A percentile compares a stretch with the other conserved stretches of the same genome.
phyloP scores from a whole-genome alignment of 2,113 vertebrate species.

The Colossoma macropomum region DNA sequence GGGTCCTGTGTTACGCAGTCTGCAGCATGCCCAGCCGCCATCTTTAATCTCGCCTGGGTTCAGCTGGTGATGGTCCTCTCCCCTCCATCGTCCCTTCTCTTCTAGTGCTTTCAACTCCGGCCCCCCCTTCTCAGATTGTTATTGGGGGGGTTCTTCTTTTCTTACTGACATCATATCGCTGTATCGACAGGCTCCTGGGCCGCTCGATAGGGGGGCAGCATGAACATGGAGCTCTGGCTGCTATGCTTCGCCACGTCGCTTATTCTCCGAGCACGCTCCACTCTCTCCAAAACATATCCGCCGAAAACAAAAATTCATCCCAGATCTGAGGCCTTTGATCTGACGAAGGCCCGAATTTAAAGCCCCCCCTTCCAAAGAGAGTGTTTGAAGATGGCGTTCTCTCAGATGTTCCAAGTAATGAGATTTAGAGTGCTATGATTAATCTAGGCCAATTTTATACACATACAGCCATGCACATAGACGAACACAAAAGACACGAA shows the following conservation, averaged over 20 bases:
- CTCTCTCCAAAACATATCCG: conserved; percentile 66
- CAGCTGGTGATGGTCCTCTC: conserved; percentile 78
- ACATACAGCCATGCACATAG: conserved; percentile 47
- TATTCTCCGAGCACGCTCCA: conserved; percentile 67
- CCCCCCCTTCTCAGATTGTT: conserved; percentile 71
- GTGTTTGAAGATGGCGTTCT: conserved; percentile 78
- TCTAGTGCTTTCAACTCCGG: conserved; percentile 71
- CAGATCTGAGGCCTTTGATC: conserved; percentile 83
- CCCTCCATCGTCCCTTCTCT: conserved; percentile 74
- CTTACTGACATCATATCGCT: conserved; percentile 76
- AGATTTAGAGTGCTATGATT: conserved; percentile 82
- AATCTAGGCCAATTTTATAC: conserved; percentile 72
- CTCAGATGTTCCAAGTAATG: conserved; percentile 85
- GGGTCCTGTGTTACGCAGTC: conserved; percentile 74
- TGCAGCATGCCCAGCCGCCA: conserved; percentile 79
- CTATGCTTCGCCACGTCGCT: conserved; percentile 78
- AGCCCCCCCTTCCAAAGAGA: conserved; percentile 71
- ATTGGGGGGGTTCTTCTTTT: conserved; percentile 72
- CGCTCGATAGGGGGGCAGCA: conserved; percentile 77
- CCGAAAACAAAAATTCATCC: conserved; percentile 67
- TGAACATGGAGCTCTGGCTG: conserved; percentile 81
- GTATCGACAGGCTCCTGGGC: conserved; percentile 84
- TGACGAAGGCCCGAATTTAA: conserved; percentile 82
- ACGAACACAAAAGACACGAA: conserved; percentile 44
- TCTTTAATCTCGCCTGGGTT: conserved; percentile 82